These are phyloP conservation scores for Syngnathus floridae DNA, from an alignment of 2,113 vertebrate species.

Conservation along the genomic window DNA sequence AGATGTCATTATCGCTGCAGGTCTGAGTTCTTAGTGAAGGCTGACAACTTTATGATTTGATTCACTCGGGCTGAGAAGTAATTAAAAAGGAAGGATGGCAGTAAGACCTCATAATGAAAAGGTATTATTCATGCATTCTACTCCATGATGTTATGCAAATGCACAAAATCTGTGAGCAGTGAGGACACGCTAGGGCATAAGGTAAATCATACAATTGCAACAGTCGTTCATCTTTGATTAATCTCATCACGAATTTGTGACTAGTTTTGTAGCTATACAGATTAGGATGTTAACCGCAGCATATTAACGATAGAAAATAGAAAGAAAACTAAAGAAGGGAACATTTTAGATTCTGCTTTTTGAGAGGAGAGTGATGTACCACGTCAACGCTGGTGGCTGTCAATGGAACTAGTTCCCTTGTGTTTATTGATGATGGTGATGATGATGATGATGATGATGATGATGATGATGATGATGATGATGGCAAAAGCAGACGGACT, in stretches of 20 bases:
- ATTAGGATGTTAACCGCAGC: no score
- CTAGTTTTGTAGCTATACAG: neutral
- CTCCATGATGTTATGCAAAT: constrained; percentile 2
- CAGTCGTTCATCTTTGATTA: neutral
- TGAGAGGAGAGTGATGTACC: neutral
- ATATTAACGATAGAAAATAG: neutral
- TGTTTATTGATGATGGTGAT: no score
- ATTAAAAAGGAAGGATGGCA: constrained; percentile 43
- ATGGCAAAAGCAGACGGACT: no score
- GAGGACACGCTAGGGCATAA: neutral
- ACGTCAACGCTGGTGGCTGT: neutral
- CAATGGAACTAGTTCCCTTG: no score
- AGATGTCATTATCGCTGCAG: constrained; percentile 57
- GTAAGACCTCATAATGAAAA: constrained; percentile 17
- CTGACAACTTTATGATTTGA: constrained; percentile 59
- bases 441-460: no score
- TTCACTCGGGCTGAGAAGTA: constrained; percentile 48
- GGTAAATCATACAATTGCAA: constrained; percentile 3
- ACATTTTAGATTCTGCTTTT: neutral
- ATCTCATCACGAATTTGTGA: neutral
- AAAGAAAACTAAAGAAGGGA: neutral
- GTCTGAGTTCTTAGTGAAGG: constrained; percentile 46
- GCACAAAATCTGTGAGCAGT: neutral
- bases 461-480: no score
- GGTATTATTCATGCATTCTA: constrained; percentile 12